phyloP scores from a whole-genome alignment of 2,797 vertebrate species.

The Lepidocolaptes lacrymiger region DNA sequence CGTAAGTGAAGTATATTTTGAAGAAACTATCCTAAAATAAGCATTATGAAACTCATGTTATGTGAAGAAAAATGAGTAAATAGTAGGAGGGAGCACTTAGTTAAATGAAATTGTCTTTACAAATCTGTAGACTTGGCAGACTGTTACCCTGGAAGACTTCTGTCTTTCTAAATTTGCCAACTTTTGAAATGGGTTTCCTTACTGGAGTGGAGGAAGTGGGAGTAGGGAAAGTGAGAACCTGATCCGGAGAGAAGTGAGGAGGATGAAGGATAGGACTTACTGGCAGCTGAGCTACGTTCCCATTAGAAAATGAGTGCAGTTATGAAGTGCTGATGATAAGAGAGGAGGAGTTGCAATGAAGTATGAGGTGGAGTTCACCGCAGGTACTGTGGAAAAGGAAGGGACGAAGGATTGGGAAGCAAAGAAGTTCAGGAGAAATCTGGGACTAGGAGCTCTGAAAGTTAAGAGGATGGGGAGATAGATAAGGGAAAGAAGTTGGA shows the following conservation, averaged over 20 bases:
- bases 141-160: background rate
- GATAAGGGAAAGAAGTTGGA: background rate
- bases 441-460: background rate
- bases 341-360: background rate
- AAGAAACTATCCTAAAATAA: background rate
- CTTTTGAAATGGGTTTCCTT: background rate
- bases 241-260: background rate
- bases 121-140: background rate
- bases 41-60: background rate
- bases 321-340: background rate
- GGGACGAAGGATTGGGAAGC: background rate
- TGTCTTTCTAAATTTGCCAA: background rate
- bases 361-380: background rate
- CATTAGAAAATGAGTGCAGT: background rate
- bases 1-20: background rate
- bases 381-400: background rate
- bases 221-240: background rate
- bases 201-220: background rate
- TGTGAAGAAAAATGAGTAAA: background rate
- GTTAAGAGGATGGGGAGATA: background rate
- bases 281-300: background rate
- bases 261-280: background rate
- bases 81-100: background rate
- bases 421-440: background rate
- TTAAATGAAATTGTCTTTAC: background rate